Percentiles rank a stretch among this genome's conserved stretches.
Conservation (phyloP, 1,140 invertebrate species). For the Hyphantria cunea region DNA sequence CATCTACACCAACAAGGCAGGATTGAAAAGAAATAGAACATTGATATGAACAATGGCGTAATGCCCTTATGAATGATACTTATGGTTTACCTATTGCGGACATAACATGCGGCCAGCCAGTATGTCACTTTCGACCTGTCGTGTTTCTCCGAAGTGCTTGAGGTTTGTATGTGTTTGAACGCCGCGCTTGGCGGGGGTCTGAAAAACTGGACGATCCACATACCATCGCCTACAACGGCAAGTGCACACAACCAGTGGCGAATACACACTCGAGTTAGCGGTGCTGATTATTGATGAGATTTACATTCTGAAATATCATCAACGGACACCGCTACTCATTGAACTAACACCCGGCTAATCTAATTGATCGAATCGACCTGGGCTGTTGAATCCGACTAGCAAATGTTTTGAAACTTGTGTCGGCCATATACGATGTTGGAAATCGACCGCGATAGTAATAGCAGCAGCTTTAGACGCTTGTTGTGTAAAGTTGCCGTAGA, state of each 20-base stretch:
- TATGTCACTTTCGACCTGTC: slow-evolving; percentile 74
- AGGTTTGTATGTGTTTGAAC: slow-evolving; percentile 66
- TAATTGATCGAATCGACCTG: slow-evolving; percentile 53
- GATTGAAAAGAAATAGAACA: slow-evolving; percentile 32
- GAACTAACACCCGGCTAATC: slow-evolving; percentile 52
- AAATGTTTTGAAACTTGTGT: slow-evolving; percentile 41
- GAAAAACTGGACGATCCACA: slow-evolving; percentile 82
- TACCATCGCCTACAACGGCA: slow-evolving; percentile 79
- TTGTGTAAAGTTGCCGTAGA: slow-evolving; percentile 70
- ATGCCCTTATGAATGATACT: slow-evolving; percentile 79
- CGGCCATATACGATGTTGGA: neutral
- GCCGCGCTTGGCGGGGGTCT: slow-evolving; percentile 76
- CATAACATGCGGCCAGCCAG: slow-evolving; percentile 74
- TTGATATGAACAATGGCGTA: slow-evolving; percentile 61
- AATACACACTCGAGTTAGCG: slow-evolving; percentile 61
- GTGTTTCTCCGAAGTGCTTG: slow-evolving; percentile 67
- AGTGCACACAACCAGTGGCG: slow-evolving; percentile 71
- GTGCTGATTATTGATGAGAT: slow-evolving; percentile 75
- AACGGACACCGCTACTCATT: slow-evolving; percentile 75
- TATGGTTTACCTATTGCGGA: slow-evolving; percentile 78
- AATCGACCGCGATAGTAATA: slow-evolving; percentile 6
- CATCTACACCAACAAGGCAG: slow-evolving; percentile 39
- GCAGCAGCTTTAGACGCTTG: slow-evolving; percentile 59
- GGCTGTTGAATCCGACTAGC: slow-evolving; percentile 59
- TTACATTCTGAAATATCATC: slow-evolving; percentile 75